Evolutionary conservation across 2,888 invertebrate species (phyloP).

Genomic region (Catocala fraxini): DNA sequence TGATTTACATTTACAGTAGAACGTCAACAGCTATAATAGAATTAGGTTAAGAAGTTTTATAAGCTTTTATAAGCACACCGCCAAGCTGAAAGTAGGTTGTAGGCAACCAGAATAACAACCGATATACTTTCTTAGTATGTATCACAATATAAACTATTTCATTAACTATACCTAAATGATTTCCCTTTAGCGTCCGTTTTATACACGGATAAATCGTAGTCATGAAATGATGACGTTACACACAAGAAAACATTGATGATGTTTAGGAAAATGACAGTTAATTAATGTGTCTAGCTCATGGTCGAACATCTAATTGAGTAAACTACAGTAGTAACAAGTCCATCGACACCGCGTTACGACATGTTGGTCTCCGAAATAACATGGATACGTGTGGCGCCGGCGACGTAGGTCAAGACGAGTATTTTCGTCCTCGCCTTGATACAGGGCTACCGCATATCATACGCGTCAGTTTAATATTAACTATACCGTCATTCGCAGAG

Average conservation of each 20-base stretch:
- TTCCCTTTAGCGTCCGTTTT: too few species aligned
- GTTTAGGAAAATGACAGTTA: neutral
- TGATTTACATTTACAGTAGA: conserved; percentile 39
- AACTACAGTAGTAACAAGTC: conserved; percentile 54
- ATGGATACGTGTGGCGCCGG: conserved; percentile 64
- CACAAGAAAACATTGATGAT: neutral
- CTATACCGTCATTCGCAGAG: conserved; percentile 75
- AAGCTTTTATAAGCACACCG: conserved; percentile 4
- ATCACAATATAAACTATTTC: too few species aligned
- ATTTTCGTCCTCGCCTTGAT: conserved; percentile 85
- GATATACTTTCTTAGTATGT: neutral
- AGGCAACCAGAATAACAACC: neutral
- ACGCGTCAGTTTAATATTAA: conserved; percentile 80
- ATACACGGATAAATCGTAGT: too few species aligned
- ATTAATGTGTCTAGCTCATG: neutral
- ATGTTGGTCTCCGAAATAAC: conserved; percentile 72
- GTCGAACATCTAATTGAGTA: conserved; percentile 25
- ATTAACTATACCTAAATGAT: too few species aligned
- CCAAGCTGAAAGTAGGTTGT: conserved; percentile 7
- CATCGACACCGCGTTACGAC: conserved; percentile 66
- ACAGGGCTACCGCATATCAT: conserved; percentile 84
- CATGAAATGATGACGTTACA: too few species aligned
- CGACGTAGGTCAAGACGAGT: conserved; percentile 83
- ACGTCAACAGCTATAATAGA: conserved; percentile 10
- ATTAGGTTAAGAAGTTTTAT: conserved; percentile 23